These are phyloP conservation scores for Tupaia tana DNA, from an alignment of 2,113 vertebrate species.

Conservation along the genomic window DNA sequence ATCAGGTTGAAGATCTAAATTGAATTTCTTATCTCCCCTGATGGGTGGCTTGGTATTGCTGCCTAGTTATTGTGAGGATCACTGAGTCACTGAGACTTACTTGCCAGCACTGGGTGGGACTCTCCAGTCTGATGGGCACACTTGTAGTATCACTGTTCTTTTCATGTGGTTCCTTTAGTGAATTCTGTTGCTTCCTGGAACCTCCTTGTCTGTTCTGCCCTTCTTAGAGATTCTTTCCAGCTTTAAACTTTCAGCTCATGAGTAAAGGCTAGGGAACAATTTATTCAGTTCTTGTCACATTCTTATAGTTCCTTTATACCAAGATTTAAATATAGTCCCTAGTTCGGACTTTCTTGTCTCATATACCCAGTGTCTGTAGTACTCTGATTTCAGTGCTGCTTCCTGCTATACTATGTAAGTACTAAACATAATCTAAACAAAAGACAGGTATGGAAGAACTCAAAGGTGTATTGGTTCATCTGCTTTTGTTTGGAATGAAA, in stretches of 20 bases:
- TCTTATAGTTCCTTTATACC: background rate
- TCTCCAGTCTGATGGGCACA: background rate
- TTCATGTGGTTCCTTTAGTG: background rate
- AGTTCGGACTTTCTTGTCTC: background rate
- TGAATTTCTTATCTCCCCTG: background rate
- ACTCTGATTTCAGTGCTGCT: background rate
- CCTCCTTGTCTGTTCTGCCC: background rate
- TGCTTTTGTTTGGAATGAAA: conserved; percentile 40
- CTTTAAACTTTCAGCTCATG: conserved; percentile 17
- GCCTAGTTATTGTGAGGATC: background rate
- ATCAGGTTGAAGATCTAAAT: background rate
- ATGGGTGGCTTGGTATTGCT: background rate
- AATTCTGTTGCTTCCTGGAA: background rate
- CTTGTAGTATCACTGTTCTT: background rate
- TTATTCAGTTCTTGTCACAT: background rate
- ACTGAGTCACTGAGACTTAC: background rate
- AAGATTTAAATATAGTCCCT: background rate
- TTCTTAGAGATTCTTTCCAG: background rate
- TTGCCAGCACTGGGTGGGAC: background rate
- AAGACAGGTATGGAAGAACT: conserved; percentile 11
- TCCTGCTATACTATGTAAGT: background rate
- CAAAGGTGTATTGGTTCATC: background rate
- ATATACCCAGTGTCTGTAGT: background rate
- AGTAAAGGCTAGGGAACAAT: background rate
- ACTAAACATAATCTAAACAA: background rate